Percentiles rank a stretch among this genome's conserved stretches.
These are phyloP conservation scores for Phalacrocorax brasilianus DNA, from an alignment of 2,113 vertebrate genomes.

Conservation along the genomic window DNA sequence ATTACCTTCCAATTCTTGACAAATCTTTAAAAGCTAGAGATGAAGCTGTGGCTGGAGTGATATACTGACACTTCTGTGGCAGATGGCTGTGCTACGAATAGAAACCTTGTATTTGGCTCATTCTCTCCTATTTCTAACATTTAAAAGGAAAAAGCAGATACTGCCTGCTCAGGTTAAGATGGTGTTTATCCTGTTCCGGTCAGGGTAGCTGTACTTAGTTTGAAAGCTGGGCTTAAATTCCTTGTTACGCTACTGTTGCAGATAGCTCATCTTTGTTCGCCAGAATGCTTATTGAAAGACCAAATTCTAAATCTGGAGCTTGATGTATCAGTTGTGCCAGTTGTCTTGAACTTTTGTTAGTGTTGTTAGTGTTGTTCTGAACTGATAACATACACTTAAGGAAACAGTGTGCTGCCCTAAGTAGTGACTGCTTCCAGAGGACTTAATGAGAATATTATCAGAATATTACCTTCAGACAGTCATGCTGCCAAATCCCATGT, in stretches of 20 bases:
- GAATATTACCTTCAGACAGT: background rate
- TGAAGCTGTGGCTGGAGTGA: background rate
- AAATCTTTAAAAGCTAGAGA: background rate
- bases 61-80: background rate
- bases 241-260: background rate
- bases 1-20: background rate
- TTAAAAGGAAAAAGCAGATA: background rate
- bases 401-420: background rate
- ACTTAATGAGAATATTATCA: background rate
- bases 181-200: background rate
- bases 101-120: background rate
- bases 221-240: background rate
- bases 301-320: background rate
- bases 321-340: background rate
- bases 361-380: background rate
- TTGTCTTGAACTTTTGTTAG: background rate
- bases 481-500: background rate
- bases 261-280: background rate
- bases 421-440: background rate
- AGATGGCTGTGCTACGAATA: slow-evolving; percentile 11
- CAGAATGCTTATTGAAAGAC: background rate
- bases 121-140: background rate
- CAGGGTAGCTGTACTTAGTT: background rate
- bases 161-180: background rate
- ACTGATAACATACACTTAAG: background rate